These are phyloP conservation scores for Koerneria pararmatus DNA, from an alignment of 2,888 invertebrate species.

Conservation along the genomic window DNA sequence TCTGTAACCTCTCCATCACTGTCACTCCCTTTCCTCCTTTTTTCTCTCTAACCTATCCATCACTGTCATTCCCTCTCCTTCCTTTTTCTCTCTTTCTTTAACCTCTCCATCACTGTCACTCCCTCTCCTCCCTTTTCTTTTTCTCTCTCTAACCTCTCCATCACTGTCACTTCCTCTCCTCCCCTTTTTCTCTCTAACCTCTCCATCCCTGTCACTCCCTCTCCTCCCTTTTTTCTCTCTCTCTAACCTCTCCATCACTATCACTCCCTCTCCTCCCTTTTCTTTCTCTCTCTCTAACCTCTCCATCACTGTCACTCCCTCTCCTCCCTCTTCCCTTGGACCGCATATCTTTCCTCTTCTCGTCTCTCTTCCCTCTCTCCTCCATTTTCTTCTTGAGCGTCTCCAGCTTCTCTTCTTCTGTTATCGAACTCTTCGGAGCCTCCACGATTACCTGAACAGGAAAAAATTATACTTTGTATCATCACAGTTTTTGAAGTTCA, in stretches of 20 bases:
- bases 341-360: conserved; percentile 10
- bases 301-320: conserved; percentile 19
- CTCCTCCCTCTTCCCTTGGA: conserved; percentile 7
- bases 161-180: too few species aligned
- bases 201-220: not conserved
- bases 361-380: conserved; percentile 21
- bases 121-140: too few species aligned
- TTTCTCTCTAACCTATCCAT: not conserved
- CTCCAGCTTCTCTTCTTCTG: conserved; percentile 19
- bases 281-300: not conserved
- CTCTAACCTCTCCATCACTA: not conserved
- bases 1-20: conserved; percentile 17
- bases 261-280: not conserved
- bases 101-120: too few species aligned
- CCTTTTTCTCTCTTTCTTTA: conserved; percentile 5
- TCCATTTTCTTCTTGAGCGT: conserved; percentile 19
- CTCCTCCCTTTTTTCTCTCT: not conserved
- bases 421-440: conserved; percentile 15
- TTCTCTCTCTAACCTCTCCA: too few species aligned
- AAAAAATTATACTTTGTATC: too few species aligned
- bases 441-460: conserved; percentile 21
- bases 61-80: too few species aligned
- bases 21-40: conserved; percentile 18
- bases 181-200: not conserved
- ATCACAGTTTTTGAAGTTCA: too few species aligned